Evolutionary conservation across 2,797 vertebrate species (phyloP), one percentile per base, ranked within the genome.

Genomic region (Dendrocincla fuliginosa): DNA sequence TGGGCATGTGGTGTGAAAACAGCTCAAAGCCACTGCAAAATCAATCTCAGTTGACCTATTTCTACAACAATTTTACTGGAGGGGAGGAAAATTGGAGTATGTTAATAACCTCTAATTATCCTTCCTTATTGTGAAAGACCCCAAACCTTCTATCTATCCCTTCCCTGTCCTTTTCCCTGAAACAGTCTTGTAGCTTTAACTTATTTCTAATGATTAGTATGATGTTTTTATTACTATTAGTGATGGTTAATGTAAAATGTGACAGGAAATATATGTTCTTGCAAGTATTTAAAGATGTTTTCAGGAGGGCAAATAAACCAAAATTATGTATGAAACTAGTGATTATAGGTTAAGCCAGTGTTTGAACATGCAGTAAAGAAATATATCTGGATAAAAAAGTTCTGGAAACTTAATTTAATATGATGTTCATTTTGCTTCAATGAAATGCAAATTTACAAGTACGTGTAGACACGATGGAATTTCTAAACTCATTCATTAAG

Each of bases 51-150:
- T 12, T 87, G 93, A 89, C 84, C 91, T 94, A 94, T 84, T 96
- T 95, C 81, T 84, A 30, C 15, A 71, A 84, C 41, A 90, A 78
- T 90, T 90, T 94, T 63, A 84, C 80, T 87, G 59, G 74, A 87
- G 87, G 87, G 50, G 41, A 63, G 13, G 10, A 47, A 92, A 90
- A 85, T 39, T 44, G 27, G 42, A 89, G 68, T 87, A 70, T 39
- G n/a, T 93, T 95, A 94, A 89, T 93, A 95, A 91, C 87, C 41
- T 86, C 37, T 96, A 95, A 89, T 95, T 94, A 89, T 89, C 32
- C 86, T 75, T 84, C 35, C 30, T 52, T 89, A 60, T 82, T 2
- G 23, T 70, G 56, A 49, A 79, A 84, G 59, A 79, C 55, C 28
- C 30, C 7, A 59, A 75, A 79, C 82, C 57, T 75, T 88, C 33